Evolutionary conservation across 2,888 invertebrate species (phyloP).

Genomic region (Pandemis corylana): DNA sequence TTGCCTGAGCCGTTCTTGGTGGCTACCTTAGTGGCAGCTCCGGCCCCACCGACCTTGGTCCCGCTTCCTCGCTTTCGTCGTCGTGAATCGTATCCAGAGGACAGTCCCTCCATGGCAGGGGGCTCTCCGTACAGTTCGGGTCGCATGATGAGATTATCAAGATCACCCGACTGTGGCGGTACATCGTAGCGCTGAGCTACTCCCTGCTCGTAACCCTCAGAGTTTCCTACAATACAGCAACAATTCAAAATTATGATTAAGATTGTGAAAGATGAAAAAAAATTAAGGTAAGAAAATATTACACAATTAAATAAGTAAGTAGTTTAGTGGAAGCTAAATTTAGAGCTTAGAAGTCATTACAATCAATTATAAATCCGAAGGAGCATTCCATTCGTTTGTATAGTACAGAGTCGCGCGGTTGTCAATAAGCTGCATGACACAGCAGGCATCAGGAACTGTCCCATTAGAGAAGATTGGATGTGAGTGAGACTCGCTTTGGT

Average conservation of each 20-base stretch:
- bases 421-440: constrained; percentile 33
- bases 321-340: constrained; percentile 5
- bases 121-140: constrained; percentile 86
- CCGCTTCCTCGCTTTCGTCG: constrained; percentile 79
- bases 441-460: constrained; percentile 41
- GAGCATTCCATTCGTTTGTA: constrained; percentile 30
- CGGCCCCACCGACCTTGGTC: constrained; percentile 78
- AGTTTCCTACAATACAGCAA: constrained; percentile 66
- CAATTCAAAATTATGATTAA: neutral
- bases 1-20: constrained; percentile 78
- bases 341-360: constrained; percentile 8
- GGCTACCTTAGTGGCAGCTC: constrained; percentile 79
- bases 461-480: constrained; percentile 39
- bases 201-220: constrained; percentile 74
- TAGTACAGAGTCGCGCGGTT: constrained; percentile 20
- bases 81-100: constrained; percentile 70
- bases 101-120: constrained; percentile 77
- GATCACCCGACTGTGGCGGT: constrained; percentile 70
- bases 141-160: constrained; percentile 87
- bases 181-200: constrained; percentile 74
- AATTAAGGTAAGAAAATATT: neutral
- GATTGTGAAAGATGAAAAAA: neutral
- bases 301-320: neutral
- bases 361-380: constrained; percentile 16
- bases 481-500: constrained; percentile 46